Conservation (phyloP, 2,113 vertebrate genomes). For the Pituophis catenifer region DNA sequence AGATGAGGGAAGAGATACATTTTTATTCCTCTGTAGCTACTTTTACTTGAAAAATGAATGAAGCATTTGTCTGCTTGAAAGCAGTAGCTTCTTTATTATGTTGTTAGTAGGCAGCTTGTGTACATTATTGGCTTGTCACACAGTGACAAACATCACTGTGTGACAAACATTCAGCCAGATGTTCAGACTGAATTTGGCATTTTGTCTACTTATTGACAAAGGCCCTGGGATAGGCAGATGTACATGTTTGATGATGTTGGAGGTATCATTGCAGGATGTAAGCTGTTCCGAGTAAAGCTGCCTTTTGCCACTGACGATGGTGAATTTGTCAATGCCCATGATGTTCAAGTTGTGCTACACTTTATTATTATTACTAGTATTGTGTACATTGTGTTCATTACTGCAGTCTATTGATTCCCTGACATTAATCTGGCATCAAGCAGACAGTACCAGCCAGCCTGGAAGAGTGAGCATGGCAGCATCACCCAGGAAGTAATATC, state of each 20-base stretch:
- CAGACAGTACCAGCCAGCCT: neutral
- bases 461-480: neutral
- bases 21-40: conserved; percentile 5
- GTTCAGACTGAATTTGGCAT: too few species aligned
- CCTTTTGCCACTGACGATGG: neutral
- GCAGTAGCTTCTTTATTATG: neutral
- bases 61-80: neutral
- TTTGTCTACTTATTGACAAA: too few species aligned
- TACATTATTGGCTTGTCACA: neutral
- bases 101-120: neutral
- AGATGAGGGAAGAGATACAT: fast-evolving
- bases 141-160: too few species aligned
- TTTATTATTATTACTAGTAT: neutral
- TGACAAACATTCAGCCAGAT: too few species aligned
- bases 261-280: neutral
- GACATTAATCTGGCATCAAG: conserved; percentile 18
- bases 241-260: too few species aligned
- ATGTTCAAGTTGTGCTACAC: neutral
- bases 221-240: neutral
- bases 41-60: neutral
- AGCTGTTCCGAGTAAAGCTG: neutral
- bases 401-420: neutral
- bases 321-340: neutral
- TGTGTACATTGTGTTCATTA: neutral
- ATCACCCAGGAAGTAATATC: neutral